These are phyloP conservation scores for Esox niger DNA, from an alignment of 2,113 vertebrate species.

Conservation along the genomic window DNA sequence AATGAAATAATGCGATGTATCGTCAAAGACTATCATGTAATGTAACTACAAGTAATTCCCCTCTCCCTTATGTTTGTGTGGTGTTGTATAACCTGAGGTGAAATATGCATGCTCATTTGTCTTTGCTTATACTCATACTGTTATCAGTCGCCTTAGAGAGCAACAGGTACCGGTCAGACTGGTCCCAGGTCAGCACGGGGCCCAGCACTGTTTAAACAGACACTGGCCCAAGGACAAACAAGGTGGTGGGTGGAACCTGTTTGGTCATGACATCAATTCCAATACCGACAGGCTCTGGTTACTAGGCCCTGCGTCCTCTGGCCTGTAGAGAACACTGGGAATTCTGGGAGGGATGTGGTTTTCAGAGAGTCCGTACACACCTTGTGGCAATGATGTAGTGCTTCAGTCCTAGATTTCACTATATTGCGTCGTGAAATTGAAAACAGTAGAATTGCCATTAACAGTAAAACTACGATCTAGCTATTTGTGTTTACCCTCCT, in stretches of 20 bases:
- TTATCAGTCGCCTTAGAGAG: slow-evolving; percentile 7
- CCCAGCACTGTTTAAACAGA: slow-evolving; percentile 49
- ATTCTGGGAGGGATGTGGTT: slow-evolving; percentile 14
- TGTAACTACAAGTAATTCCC: too few species aligned
- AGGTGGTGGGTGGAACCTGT: slow-evolving; percentile 44
- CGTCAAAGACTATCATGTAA: too few species aligned
- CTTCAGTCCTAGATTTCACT: too few species aligned
- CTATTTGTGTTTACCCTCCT: too few species aligned
- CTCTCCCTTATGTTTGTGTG: neutral
- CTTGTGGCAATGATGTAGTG: neutral
- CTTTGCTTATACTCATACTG: neutral
- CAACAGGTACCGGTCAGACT: slow-evolving; percentile 5
- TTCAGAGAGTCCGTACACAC: neutral
- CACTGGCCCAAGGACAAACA: slow-evolving; percentile 20
- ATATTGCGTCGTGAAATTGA: too few species aligned
- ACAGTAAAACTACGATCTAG: too few species aligned
- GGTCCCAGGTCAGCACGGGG: slow-evolving; percentile 39
- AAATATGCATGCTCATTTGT: slow-evolving; percentile 10
- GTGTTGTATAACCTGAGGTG: neutral
- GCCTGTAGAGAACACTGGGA: neutral
- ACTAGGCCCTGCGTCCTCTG: slow-evolving; percentile 38
- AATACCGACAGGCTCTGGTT: slow-evolving; percentile 46
- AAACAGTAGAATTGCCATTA: too few species aligned
- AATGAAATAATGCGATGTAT: too few species aligned
- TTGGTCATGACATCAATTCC: slow-evolving; percentile 53